phyloP scores from a whole-genome alignment of 2,888 invertebrate species.

The Ochlodes sylvanus region DNA sequence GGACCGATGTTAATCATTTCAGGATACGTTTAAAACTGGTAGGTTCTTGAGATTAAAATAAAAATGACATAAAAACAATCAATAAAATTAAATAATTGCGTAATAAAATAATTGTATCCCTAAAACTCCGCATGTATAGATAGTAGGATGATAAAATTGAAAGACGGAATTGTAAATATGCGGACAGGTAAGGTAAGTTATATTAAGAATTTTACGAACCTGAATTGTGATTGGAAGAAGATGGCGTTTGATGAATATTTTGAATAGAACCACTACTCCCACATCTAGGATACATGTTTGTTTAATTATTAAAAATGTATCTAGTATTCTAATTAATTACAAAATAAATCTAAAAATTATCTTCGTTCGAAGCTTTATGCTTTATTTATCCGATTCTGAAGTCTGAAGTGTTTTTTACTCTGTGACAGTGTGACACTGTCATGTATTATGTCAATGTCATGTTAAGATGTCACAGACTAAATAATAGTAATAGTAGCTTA shows the following conservation, averaged over 20 bases:
- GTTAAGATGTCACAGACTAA: too few species aligned
- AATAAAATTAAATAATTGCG: conserved; percentile 7
- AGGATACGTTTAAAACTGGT: too few species aligned
- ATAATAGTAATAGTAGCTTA: too few species aligned
- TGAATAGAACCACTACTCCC: conserved; percentile 92
- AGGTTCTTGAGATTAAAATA: too few species aligned
- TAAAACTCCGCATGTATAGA: not conserved
- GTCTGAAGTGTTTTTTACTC: too few species aligned
- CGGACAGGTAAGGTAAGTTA: not conserved
- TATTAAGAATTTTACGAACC: conserved; percentile 74
- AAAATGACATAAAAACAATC: too few species aligned
- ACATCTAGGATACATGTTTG: conserved; percentile 88
- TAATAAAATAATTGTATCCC: conserved; percentile 9
- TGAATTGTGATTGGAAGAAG: conserved; percentile 92
- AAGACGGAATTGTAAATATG: not conserved
- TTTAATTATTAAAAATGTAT: conserved; percentile 43
- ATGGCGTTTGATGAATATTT: conserved; percentile 90
- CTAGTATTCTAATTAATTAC: conserved; percentile 7
- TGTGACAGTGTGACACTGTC: too few species aligned
- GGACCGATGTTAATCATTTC: too few species aligned
- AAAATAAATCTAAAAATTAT: conserved; percentile 9
- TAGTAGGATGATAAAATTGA: not conserved
- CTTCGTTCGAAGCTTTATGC: too few species aligned
- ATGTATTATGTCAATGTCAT: too few species aligned
- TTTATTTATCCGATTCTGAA: too few species aligned